Evolutionary conservation across 2,888 invertebrate species (phyloP).

Genomic region (Campopleginae sp.): DNA sequence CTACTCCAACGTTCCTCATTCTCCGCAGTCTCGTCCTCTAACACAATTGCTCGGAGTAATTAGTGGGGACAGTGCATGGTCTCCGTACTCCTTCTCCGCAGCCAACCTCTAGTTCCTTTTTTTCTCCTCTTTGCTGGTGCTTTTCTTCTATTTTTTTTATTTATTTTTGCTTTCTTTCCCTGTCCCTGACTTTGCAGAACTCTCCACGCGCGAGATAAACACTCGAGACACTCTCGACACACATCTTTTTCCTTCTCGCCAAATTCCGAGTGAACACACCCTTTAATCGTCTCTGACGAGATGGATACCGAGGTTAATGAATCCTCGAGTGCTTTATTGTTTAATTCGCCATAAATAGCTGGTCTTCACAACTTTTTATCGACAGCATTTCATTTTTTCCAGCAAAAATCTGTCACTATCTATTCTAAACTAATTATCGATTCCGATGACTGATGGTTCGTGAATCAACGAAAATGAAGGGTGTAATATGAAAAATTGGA

Average conservation of each 20-base stretch:
- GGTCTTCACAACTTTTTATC: not conserved
- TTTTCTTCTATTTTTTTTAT: constrained; percentile 7
- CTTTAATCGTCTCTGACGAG: constrained; percentile 8
- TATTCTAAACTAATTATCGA: too few relatives aligned
- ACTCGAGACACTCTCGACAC: constrained; percentile 25
- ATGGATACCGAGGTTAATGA: not conserved
- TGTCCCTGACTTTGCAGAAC: constrained; percentile 30
- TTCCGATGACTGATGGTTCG: too few relatives aligned
- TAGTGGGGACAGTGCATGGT: constrained; percentile 48
- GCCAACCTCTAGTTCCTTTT: constrained; percentile 18
- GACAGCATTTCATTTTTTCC: not conserved
- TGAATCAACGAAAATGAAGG: too few relatives aligned
- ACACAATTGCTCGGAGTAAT: constrained; percentile 62
- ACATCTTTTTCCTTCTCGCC: constrained; percentile 30
- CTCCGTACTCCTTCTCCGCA: constrained; percentile 20
- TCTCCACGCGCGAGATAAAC: constrained; percentile 20
- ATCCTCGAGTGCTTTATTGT: not conserved
- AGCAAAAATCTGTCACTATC: not conserved
- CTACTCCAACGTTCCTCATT: constrained; percentile 38
- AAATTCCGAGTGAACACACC: constrained; percentile 12
- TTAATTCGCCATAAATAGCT: not conserved
- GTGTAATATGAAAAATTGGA: too few relatives aligned
- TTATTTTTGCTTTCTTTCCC: constrained; percentile 18
- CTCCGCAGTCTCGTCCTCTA: constrained; percentile 55
- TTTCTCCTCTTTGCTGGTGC: constrained; percentile 12